These are phyloP conservation scores for Bilobella aurantiaca DNA, from an alignment of 1,140 invertebrate genomes.

Conservation along the genomic window DNA sequence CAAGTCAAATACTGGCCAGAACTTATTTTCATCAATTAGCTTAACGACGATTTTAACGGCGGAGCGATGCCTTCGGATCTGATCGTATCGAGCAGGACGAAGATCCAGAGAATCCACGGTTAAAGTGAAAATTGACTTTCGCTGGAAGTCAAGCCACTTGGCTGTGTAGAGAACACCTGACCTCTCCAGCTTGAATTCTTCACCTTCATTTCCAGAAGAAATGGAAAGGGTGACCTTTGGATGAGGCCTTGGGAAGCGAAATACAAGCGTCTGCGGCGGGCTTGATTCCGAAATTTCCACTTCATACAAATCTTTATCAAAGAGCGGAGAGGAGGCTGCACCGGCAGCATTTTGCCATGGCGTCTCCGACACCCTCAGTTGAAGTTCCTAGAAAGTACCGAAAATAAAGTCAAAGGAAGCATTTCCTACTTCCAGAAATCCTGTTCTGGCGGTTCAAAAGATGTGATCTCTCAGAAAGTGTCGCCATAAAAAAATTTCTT, in stretches of 20 bases:
- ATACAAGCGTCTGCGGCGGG: constrained; percentile 75
- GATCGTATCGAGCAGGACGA: constrained; percentile 22
- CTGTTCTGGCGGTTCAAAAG: too few relatives aligned
- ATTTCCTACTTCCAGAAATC: too few relatives aligned
- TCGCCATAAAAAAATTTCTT: too few relatives aligned
- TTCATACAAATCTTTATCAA: constrained; percentile 77
- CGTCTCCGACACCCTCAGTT: constrained; percentile 24
- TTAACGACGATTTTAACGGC: constrained; percentile 38
- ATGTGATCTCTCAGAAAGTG: too few relatives aligned
- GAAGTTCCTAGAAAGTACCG: constrained; percentile 24
- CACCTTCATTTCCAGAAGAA: constrained; percentile 80
- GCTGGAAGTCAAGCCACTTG: constrained; percentile 74
- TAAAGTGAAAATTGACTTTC: constrained; percentile 73
- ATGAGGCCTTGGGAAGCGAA: constrained; percentile 74
- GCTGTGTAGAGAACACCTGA: constrained; percentile 82
- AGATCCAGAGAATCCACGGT: constrained; percentile 50
- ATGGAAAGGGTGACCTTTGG: constrained; percentile 77
- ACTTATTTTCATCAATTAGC: constrained; percentile 39
- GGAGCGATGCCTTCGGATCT: constrained; percentile 25
- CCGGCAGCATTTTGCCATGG: constrained; percentile 15
- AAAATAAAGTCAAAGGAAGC: constrained; percentile 16
- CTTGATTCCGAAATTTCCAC: constrained; percentile 76
- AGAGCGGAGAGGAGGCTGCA: constrained; percentile 61
- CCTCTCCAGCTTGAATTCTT: constrained; percentile 72
- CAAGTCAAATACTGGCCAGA: constrained; percentile 2